A percentile compares a stretch with the other conserved stretches of the same genome.
phyloP scores from a whole-genome alignment of 2,797 vertebrate species.

The Tragopan temminckii region DNA sequence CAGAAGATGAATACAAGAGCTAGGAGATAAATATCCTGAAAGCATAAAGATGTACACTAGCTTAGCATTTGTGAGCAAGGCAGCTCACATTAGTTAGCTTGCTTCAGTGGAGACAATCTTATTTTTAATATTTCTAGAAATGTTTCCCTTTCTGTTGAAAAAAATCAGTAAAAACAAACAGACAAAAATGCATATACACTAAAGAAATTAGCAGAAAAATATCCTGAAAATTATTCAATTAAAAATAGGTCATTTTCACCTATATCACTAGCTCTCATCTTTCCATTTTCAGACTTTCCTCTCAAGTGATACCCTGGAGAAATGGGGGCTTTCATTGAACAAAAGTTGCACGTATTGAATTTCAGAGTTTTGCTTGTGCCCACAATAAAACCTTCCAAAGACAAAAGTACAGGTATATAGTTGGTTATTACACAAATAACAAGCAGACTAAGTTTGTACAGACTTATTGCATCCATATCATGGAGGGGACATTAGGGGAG shows the following conservation, averaged over 20 bases:
- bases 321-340: background rate
- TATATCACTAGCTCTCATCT: background rate
- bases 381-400: background rate
- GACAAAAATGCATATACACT: background rate
- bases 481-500: background rate
- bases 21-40: background rate
- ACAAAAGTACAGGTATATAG: background rate
- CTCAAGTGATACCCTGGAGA: background rate
- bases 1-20: background rate
- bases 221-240: background rate
- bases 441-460: background rate
- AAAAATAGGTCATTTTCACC: background rate
- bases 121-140: background rate
- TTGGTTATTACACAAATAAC: background rate
- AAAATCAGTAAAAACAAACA: background rate
- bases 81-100: background rate
- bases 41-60: fast-evolving
- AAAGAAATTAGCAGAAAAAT: background rate
- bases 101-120: background rate
- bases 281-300: background rate
- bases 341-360: background rate
- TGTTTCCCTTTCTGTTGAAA: background rate
- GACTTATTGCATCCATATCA: background rate
- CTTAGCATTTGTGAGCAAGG: background rate
- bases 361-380: background rate